These are phyloP conservation scores for Platerodrilus igneus DNA, from an alignment of 2,888 invertebrate genomes.

Conservation along the genomic window DNA sequence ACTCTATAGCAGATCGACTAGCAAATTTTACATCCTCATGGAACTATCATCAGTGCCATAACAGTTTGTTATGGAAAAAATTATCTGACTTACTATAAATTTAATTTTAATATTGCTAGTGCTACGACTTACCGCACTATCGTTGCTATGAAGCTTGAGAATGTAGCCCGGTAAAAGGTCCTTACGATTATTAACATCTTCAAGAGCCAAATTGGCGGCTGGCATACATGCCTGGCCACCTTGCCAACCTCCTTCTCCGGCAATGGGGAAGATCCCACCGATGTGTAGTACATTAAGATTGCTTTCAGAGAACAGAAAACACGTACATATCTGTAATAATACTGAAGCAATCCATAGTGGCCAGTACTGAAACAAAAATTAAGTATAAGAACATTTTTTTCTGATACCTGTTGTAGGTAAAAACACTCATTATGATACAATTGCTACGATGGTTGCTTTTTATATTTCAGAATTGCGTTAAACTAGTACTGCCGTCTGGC, in stretches of 20 bases:
- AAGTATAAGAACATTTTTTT: conserved; percentile 3
- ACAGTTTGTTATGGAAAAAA: no score
- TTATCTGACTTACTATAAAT: no score
- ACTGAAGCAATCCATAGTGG: conserved; percentile 44
- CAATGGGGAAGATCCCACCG: conserved; percentile 97
- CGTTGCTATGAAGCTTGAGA: conserved; percentile 88
- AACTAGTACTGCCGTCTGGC: no score
- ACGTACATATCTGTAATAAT: conserved; percentile 38
- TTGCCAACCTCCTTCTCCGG: conserved; percentile 95
- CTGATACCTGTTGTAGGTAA: no score
- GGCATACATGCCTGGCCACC: conserved; percentile 98
- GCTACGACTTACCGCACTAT: conserved; percentile 92
- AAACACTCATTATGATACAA: no score
- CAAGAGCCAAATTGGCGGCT: conserved; percentile 92
- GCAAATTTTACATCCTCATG: no score
- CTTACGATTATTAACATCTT: conserved; percentile 86
- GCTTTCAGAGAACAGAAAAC: conserved; percentile 28
- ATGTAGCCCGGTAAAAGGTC: conserved; percentile 89
- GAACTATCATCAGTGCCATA: no score
- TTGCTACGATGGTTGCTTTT: no score
- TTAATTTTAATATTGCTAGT: no score
- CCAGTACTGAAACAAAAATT: conserved; percentile 42
- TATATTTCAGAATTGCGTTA: no score
- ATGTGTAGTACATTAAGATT: conserved; percentile 79
- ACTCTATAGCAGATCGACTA: no score